Evolutionary conservation across 2,888 invertebrate genomes (phyloP).

Genomic region (Iselma pallidipennis): DNA sequence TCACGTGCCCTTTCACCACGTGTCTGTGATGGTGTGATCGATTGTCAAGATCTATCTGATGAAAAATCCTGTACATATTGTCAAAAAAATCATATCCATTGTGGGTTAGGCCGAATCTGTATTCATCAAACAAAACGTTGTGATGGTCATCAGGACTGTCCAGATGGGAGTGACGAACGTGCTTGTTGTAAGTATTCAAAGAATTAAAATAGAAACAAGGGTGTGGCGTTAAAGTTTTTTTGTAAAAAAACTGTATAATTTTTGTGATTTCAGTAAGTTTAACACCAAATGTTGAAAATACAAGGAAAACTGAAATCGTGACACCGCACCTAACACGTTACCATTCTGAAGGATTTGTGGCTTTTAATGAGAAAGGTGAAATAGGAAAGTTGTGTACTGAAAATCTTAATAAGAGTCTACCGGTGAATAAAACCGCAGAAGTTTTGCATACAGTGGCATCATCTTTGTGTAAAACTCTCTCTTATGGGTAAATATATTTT

Average conservation of each 20-base stretch:
- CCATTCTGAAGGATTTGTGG: conserved; percentile 77
- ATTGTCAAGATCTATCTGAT: conserved; percentile 83
- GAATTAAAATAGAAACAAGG: background rate
- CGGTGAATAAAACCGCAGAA: conserved; percentile 50
- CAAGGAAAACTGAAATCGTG: conserved; percentile 66
- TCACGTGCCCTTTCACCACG: conserved; percentile 74
- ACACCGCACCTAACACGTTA: conserved; percentile 73
- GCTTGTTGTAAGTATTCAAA: conserved; percentile 73
- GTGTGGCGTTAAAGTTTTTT: background rate
- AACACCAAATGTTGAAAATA: conserved; percentile 68
- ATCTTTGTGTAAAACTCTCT: conserved; percentile 76
- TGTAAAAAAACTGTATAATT: too few species aligned
- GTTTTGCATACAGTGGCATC: conserved; percentile 70
- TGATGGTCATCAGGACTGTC: conserved; percentile 82
- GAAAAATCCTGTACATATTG: conserved; percentile 83
- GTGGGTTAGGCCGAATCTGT: conserved; percentile 78
- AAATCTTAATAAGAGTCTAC: conserved; percentile 68
- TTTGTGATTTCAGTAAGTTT: conserved; percentile 67
- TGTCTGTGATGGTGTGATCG: conserved; percentile 84
- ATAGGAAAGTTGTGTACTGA: conserved; percentile 82
- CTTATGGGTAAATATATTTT: conserved; percentile 67
- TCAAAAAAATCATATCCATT: conserved; percentile 71
- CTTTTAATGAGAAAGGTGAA: conserved; percentile 82
- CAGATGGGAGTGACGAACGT: conserved; percentile 84
- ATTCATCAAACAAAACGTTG: conserved; percentile 73